phyloP scores from a whole-genome alignment of 2,888 invertebrate species.

The Catocala sponsa region DNA sequence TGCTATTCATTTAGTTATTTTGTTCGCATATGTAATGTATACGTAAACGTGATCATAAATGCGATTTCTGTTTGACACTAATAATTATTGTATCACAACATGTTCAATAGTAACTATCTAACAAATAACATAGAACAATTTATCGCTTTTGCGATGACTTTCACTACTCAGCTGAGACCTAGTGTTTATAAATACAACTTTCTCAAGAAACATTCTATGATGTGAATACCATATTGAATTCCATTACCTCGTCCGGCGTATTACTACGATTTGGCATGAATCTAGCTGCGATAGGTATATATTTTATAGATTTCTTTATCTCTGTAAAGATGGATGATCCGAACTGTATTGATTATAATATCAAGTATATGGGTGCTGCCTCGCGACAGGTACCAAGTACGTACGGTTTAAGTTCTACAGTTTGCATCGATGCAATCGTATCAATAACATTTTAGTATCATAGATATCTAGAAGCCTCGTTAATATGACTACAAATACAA shows the following conservation, averaged over 20 bases:
- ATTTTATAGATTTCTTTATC: not conserved
- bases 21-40: not conserved
- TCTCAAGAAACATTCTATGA: slow-evolving; percentile 49
- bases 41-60: not conserved
- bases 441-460: slow-evolving; percentile 2
- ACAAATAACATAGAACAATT: slow-evolving; percentile 43
- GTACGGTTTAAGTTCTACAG: slow-evolving; percentile 3
- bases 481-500: not conserved
- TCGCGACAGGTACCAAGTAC: slow-evolving; percentile 44
- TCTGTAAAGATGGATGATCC: slow-evolving; percentile 15
- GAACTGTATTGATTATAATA: slow-evolving; percentile 46
- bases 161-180: slow-evolving; percentile 48
- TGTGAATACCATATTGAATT: slow-evolving; percentile 35
- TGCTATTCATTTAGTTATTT: slow-evolving; percentile 1
- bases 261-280: slow-evolving; percentile 4
- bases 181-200: slow-evolving; percentile 52
- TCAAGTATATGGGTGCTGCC: slow-evolving; percentile 41
- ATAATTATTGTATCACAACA: slow-evolving; percentile 20
- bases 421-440: slow-evolving; percentile 18
- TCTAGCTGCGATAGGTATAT: not conserved
- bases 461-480: not conserved
- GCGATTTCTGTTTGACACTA: slow-evolving; percentile 3
- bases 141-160: slow-evolving; percentile 49
- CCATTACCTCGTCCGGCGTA: slow-evolving; percentile 18
- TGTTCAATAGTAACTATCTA: slow-evolving; percentile 22